Percentiles rank a stretch among this genome's conserved stretches.
Evolutionary conservation across 2,113 vertebrate genomes (phyloP).

Genomic region (Engystomops pustulosus): DNA sequence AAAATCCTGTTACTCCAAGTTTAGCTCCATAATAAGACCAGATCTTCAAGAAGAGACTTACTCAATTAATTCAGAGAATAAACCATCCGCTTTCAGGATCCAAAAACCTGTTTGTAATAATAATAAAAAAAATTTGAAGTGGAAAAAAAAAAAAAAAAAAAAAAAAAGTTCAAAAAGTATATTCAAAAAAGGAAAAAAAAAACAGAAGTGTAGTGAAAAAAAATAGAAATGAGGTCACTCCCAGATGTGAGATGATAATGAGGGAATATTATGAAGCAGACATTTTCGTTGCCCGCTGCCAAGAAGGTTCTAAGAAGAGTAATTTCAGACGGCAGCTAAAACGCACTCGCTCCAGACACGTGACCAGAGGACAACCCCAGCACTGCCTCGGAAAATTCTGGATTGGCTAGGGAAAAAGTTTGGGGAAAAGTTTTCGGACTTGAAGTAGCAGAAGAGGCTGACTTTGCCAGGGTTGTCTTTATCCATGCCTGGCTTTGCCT

Average conservation of each 20-base stretch:
- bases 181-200: neutral
- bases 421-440: constrained; percentile 7
- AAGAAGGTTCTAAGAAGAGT: constrained; percentile 31
- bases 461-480: constrained; percentile 2
- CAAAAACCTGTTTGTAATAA: neutral
- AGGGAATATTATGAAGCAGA: constrained; percentile 4
- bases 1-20: neutral
- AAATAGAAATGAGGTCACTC: neutral
- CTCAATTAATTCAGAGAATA: neutral
- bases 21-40: neutral
- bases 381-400: constrained; percentile 13
- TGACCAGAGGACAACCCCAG: constrained; percentile 46
- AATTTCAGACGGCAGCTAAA: constrained; percentile 50
- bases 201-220: too few species aligned
- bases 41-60: neutral
- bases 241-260: neutral
- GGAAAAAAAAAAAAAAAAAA: neutral
- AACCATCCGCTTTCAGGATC: neutral
- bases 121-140: neutral
- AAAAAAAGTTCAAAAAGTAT: neutral
- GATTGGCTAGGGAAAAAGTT: neutral
- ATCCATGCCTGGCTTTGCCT: constrained; percentile 40
- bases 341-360: constrained; percentile 41
- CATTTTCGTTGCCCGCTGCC: constrained; percentile 32
- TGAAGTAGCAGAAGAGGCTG: neutral